Base-by-base conservation (phyloP, 2,888 invertebrate species). In the Coecobrya sp. region DNA sequence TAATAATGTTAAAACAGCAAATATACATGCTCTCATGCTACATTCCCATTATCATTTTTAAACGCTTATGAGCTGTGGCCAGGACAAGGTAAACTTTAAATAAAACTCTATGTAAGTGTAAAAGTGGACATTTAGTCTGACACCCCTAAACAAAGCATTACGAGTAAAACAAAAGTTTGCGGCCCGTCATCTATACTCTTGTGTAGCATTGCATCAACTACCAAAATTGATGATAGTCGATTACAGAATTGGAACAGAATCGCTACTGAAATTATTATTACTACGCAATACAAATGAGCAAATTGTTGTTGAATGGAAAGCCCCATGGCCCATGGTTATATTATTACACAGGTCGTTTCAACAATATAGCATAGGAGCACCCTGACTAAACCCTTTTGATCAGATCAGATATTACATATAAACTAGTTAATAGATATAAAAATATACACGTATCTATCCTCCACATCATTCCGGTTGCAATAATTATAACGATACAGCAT, bases 241-340 rank as follows among this genome's bases (percentile, higher is more conserved):
- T 59, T 45, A 22, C 52, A 36, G 42, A 13, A 49, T 85, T 42
- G 85, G 85, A 65, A 85, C 42, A 13, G 36, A 85, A 85, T 13
- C 65, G 85, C 85, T 65, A 85, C 85, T 85, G 85, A 85, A 82
- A 85, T 65, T 85, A 55, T 85, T 65, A 65, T 65, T 85, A 36
- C 65, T 85, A 16, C 27, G 3, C 82, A 59, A n/a, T 30, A 59
- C 59, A 82, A 82, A 55, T 73, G 76, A 8, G 13, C 42, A 82
- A 30, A 82, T 59, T n/a, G 59, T 59, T 82, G 55, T 59, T 82
- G 27, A 49, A 76, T 59, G 82, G 82, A 82, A 82, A 82, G 22
- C 42, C 81, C 82, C 59, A 55, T 82, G 42, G 82, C 82, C 59
- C 36, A 82, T 59, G 30, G 82, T 82, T 30, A 59, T 59, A 55